Conservation (phyloP, 2,797 vertebrate species). For the Gallinago stenura region DNA sequence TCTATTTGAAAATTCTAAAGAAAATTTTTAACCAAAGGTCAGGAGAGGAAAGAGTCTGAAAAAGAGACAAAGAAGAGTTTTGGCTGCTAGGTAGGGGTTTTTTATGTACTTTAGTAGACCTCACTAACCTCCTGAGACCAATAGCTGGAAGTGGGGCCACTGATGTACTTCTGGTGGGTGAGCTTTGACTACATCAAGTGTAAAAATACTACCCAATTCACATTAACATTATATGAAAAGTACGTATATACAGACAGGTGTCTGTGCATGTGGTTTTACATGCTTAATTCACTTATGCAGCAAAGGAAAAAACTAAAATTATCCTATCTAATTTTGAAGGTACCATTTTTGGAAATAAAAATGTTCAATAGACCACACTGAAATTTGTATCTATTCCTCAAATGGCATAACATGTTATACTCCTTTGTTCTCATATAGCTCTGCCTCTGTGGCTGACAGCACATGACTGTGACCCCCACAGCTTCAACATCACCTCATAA, state of each 20-base stretch:
- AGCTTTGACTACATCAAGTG: not conserved
- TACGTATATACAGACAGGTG: not conserved
- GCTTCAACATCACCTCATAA: not conserved
- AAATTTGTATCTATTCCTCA: not conserved
- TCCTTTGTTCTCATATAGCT: not conserved
- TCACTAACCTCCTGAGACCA: not conserved
- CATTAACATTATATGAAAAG: not conserved
- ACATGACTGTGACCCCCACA: not conserved
- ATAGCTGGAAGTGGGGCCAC: not conserved
- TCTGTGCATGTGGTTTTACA: not conserved
- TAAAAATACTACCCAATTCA: not conserved
- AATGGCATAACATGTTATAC: not conserved
- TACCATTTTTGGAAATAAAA: not conserved
- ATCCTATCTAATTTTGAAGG: not conserved
- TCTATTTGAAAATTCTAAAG: not conserved
- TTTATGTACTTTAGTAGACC: not conserved
- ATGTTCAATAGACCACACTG: not conserved
- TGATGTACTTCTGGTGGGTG: not conserved
- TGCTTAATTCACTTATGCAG: not conserved
- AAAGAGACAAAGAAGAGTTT: not conserved
- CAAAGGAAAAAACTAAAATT: not conserved
- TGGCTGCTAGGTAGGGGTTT: not conserved
- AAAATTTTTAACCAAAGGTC: not conserved
- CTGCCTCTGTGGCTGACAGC: not conserved
- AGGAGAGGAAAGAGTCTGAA: not conserved